phyloP scores from a whole-genome alignment of 2,888 invertebrate genomes.

The Chymomyza procnemis region DNA sequence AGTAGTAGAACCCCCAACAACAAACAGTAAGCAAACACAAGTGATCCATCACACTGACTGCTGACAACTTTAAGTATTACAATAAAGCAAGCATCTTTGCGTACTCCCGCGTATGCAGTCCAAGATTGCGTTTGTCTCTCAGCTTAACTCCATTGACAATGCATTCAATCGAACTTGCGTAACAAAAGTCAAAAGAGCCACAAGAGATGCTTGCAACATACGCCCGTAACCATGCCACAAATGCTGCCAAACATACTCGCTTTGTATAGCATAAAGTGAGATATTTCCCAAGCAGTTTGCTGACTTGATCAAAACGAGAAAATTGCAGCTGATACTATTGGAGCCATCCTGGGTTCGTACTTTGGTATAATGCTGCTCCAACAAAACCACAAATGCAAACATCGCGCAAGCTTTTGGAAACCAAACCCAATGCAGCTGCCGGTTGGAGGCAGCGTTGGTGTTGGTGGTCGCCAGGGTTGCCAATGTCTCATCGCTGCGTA shows the following conservation, averaged over 20 bases:
- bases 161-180: conserved; percentile 23
- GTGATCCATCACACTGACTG: not conserved
- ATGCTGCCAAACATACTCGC: not conserved
- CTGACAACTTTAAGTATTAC: conserved; percentile 1
- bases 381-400: not conserved
- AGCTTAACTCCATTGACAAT: not conserved
- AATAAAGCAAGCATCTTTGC: not conserved
- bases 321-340: not conserved
- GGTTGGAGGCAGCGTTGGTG: not conserved
- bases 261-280: not conserved
- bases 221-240: not conserved
- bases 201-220: conserved; percentile 20
- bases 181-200: conserved; percentile 65
- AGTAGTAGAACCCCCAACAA: not conserved
- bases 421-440: not conserved
- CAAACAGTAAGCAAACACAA: not conserved
- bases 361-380: not conserved
- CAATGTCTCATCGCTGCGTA: not conserved
- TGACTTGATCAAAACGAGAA: not conserved
- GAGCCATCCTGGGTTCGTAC: not conserved
- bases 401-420: not conserved
- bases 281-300: not conserved
- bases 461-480: not conserved
- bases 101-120: not conserved
- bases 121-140: not conserved